Conservation (phyloP, 2,888 invertebrate genomes). For the Syrphus vitripennis region DNA sequence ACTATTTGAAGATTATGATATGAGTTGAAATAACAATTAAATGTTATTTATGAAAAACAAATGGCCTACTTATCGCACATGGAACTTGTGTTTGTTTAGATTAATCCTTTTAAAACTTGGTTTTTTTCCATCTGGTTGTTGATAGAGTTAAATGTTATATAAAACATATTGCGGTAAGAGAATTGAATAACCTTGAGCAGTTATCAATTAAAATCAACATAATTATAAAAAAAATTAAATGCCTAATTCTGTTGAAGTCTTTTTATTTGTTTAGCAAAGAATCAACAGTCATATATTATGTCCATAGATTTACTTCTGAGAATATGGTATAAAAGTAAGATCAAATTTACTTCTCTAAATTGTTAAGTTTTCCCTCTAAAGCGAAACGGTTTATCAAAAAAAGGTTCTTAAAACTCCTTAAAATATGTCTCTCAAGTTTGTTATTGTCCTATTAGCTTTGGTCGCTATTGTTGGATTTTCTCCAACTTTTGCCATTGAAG, state of each 20-base stretch:
- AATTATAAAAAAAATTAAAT: background rate
- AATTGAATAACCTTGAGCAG: background rate
- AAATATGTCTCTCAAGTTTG: background rate
- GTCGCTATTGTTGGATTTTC: background rate
- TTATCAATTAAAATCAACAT: background rate
- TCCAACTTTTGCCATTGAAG: background rate
- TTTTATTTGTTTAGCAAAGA: background rate
- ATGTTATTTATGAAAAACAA: too few relatives aligned
- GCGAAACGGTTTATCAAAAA: background rate
- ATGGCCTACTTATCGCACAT: too few relatives aligned
- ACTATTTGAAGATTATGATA: too few relatives aligned
- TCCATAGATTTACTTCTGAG: too few relatives aligned
- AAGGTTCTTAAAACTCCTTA: background rate
- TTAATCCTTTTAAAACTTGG: too few relatives aligned
- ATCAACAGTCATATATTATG: background rate
- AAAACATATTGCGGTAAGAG: background rate
- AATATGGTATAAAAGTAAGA: background rate
- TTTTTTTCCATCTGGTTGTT: too few relatives aligned
- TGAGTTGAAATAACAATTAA: too few relatives aligned
- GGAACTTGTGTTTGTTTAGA: too few relatives aligned
- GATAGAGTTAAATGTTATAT: too few relatives aligned
- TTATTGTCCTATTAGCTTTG: background rate
- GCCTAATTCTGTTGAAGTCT: too few relatives aligned
- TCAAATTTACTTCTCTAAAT: background rate
- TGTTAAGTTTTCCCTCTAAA: background rate